These are phyloP conservation scores for Heliconius congener DNA, from an alignment of 1,140 invertebrate genomes.

Conservation along the genomic window DNA sequence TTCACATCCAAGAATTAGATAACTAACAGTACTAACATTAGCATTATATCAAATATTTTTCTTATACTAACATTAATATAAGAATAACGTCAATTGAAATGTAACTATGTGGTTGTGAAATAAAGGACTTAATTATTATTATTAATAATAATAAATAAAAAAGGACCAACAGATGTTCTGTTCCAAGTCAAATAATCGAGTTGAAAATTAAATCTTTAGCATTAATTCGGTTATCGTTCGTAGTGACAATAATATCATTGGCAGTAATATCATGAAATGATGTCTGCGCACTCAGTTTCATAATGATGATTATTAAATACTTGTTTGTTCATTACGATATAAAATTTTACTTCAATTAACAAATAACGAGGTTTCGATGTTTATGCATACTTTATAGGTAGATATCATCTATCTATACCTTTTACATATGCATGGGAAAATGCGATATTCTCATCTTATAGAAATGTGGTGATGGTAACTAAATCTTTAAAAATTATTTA, in stretches of 20 bases:
- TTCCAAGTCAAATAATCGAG: constrained; percentile 9
- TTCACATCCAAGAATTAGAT: no score
- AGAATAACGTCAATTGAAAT: no score
- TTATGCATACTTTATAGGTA: not conserved
- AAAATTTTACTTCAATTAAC: constrained; percentile 14
- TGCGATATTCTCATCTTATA: no score
- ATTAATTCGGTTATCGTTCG: constrained; percentile 24
- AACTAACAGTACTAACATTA: no score
- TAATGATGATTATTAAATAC: constrained; percentile 29
- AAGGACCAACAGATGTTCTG: not conserved
- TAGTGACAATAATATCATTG: constrained; percentile 23
- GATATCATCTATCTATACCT: no score
- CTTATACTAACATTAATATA: no score
- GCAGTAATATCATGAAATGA: constrained; percentile 17
- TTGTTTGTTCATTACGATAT: constrained; percentile 44
- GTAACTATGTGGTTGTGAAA: no score
- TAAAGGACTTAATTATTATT: no score
- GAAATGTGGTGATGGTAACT: no score
- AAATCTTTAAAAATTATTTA: no score
- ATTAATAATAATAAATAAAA: not conserved
- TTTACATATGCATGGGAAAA: no score
- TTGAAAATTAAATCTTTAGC: constrained; percentile 23
- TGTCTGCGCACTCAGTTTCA: constrained; percentile 12
- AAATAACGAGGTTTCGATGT: constrained; percentile 5
- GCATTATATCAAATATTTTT: no score